A percentile compares a stretch with the other conserved stretches of the same genome.
Conservation (phyloP, 2,797 vertebrate species). For the Etheostoma perlongum region DNA sequence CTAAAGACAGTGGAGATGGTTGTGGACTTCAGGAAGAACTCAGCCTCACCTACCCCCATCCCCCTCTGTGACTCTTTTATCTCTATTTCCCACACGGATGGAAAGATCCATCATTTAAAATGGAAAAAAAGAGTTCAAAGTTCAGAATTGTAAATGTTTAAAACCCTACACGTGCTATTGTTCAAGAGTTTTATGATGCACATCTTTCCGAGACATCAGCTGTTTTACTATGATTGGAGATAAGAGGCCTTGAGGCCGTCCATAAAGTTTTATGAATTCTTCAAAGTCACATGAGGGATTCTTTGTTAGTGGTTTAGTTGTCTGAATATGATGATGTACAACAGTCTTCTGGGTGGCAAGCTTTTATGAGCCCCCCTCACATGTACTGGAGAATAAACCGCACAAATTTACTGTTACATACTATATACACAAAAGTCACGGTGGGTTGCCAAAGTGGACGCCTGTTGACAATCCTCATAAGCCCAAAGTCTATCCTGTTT, state of each 20-base stretch:
- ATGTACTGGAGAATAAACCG: neutral
- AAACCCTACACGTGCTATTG: neutral
- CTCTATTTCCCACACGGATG: neutral
- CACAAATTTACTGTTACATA: neutral
- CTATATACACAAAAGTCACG: neutral
- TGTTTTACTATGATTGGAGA: neutral
- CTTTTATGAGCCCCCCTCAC: neutral
- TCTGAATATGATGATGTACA: neutral
- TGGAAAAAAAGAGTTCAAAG: conserved; percentile 26
- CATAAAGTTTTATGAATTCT: conserved; percentile 40
- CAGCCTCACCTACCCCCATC: too few species aligned
- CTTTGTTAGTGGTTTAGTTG: neutral
- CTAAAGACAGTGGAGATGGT: too few species aligned
- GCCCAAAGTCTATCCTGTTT: neutral
- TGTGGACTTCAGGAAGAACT: too few species aligned
- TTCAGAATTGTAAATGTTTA: conserved; percentile 34
- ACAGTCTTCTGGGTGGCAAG: neutral
- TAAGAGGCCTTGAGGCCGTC: conserved; percentile 16
- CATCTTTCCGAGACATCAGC: conserved; percentile 11
- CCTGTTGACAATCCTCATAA: neutral
- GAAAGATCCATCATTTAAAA: neutral
- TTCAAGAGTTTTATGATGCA: conserved; percentile 33
- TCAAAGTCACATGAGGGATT: conserved; percentile 3
- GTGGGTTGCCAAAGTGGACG: neutral
- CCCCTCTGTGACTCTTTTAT: neutral